Evolutionary conservation across 2,888 invertebrate genomes (phyloP), one percentile per base, ranked within the genome.

Genomic region (Lymantria dispar): DNA sequence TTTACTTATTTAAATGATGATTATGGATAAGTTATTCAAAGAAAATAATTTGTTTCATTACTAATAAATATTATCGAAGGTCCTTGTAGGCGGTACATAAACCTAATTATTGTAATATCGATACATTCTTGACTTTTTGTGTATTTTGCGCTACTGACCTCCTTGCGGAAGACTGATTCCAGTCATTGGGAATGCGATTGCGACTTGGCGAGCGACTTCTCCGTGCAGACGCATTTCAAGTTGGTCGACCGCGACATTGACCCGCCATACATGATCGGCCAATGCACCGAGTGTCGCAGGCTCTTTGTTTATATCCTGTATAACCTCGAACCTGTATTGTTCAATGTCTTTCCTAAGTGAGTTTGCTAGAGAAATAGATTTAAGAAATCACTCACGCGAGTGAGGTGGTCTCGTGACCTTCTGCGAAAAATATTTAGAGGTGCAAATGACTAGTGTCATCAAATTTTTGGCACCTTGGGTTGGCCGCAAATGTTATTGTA

Each of bases 291-390:
- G 74, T 86, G 86, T 87, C 84, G 85, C 84, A 89, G 89, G 75
- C 86, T 89, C 87, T 88, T 90, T 90, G 89, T 90, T 90, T 90
- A 87, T 86, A 78, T 86, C 87, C 89, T 87, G 77, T 72, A 75
- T 75, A 74, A 72, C 74, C 72, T 70, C 72, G 63, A 68, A 67
- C 60, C 75, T 76, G 62, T 62, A 65, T 65, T 65, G 73, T 76
- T 74, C 75, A 70, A 76, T 79, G 75, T 80, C 70, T 76, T 62
- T 56, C 50, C 56, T 55, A 45, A 58, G 40, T 56, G 56, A 58
- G 54, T 51, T 58, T 60, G 56, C 46, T 57, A 60, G 40, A 42
- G 47, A 37, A 52, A 56, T 45, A 48, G 46, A 38, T 7, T 38
- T 7, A 58, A 55, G 62, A 45, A 61, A 59, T 58, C 48, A 52